These are phyloP conservation scores for Rotaria macrura DNA, from an alignment of 2,888 invertebrate species.

Conservation along the genomic window DNA sequence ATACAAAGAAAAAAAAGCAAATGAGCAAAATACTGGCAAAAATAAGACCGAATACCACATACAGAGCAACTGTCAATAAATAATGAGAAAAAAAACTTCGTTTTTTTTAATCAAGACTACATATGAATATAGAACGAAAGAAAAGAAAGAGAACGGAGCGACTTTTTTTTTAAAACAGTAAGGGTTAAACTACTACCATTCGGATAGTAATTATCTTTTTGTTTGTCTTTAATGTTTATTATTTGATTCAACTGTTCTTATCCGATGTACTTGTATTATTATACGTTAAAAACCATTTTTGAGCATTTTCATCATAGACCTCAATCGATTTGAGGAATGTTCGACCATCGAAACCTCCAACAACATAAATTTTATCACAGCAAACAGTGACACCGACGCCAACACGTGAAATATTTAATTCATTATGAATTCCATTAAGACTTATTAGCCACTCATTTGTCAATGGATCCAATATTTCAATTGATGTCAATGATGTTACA, in stretches of 20 bases:
- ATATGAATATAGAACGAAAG: neutral
- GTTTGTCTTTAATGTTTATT: no score
- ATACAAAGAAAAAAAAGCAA: neutral
- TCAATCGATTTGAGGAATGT: conserved; percentile 30
- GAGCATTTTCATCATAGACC: neutral
- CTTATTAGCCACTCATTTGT: conserved; percentile 31
- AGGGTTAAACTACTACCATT: neutral
- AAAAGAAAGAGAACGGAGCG: neutral
- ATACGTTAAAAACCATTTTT: neutral
- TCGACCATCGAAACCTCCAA: conserved; percentile 33
- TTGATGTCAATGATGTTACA: conserved; percentile 21
- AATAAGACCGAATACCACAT: neutral
- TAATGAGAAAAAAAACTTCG: neutral
- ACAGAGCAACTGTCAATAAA: neutral
- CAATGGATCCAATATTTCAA: conserved; percentile 30
- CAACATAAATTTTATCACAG: conserved; percentile 20
- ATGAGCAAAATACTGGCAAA: neutral
- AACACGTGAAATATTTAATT: neutral
- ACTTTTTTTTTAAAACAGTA: neutral
- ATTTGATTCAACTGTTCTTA: neutral
- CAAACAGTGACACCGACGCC: neutral
- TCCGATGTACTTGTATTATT: neutral
- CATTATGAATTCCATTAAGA: neutral
- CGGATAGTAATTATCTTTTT: neutral
- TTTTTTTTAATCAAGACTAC: neutral